phyloP scores from a whole-genome alignment of 2,888 invertebrate species.

The Lepidocyrtinus sp. region DNA sequence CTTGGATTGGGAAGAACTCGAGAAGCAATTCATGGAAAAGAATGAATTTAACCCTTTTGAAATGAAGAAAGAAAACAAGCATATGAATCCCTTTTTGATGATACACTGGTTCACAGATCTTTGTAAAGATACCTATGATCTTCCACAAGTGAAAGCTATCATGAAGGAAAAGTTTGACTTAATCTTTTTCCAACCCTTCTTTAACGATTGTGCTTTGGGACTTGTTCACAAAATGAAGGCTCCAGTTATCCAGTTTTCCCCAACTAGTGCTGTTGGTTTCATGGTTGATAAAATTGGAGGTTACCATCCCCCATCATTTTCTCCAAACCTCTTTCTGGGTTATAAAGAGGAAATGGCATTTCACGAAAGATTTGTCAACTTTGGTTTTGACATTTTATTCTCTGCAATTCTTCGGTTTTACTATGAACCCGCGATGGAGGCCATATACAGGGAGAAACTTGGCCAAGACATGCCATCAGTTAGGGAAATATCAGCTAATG shows the following conservation, averaged over 20 bases:
- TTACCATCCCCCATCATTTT: slow-evolving; percentile 70
- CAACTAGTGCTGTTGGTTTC: slow-evolving; percentile 30
- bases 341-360: slow-evolving; percentile 69
- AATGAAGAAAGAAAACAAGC: slow-evolving; percentile 32
- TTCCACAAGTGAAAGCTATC: slow-evolving; percentile 47
- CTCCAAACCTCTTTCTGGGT: slow-evolving; percentile 70
- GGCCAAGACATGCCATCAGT: slow-evolving; percentile 67
- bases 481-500: slow-evolving; percentile 55
- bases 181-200: slow-evolving; percentile 70
- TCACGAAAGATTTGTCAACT: slow-evolving; percentile 68
- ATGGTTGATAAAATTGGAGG: slow-evolving; percentile 55
- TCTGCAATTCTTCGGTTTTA: slow-evolving; percentile 36
- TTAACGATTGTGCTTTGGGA: slow-evolving; percentile 70
- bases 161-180: slow-evolving; percentile 68
- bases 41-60: slow-evolving; percentile 47
- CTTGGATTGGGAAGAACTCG: slow-evolving; percentile 33
- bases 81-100: slow-evolving; percentile 36
- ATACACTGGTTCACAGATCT: slow-evolving; percentile 22
- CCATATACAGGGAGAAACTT: slow-evolving; percentile 72
- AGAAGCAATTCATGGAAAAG: neutral
- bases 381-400: slow-evolving; percentile 67
- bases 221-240: slow-evolving; percentile 70
- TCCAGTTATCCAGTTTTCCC: slow-evolving; percentile 71
- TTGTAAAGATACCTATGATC: slow-evolving; percentile 50
- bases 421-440: slow-evolving; percentile 70